Conservation (phyloP, 2,888 invertebrate genomes). For the Luffia ferchaultella region DNA sequence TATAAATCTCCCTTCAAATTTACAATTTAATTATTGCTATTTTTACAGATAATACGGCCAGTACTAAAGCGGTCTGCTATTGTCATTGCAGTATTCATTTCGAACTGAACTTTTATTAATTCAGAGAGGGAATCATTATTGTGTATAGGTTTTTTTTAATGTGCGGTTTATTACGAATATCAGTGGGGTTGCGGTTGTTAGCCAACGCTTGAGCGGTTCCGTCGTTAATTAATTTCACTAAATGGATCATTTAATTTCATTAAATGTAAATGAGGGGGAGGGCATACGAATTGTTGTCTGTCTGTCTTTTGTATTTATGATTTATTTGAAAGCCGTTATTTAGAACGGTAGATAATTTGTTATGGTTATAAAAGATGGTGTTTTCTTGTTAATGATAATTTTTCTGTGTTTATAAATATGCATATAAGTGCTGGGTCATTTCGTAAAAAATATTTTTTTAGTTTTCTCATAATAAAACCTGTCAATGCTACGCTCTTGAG, state of each 20-base stretch:
- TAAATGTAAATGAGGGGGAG: constrained; percentile 62
- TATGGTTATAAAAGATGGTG: background rate
- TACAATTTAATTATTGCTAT: constrained; percentile 38
- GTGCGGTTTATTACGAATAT: constrained; percentile 25
- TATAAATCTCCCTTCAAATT: constrained; percentile 30
- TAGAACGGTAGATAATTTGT: background rate
- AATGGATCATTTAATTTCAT: constrained; percentile 67
- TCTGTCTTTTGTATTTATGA: constrained; percentile 28
- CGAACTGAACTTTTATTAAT: constrained; percentile 53
- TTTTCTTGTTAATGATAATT: background rate
- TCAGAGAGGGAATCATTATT: constrained; percentile 43
- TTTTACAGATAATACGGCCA: constrained; percentile 25
- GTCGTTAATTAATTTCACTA: constrained; percentile 63
- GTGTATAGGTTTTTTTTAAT: constrained; percentile 47
- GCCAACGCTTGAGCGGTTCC: constrained; percentile 54
- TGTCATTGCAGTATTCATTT: constrained; percentile 33
- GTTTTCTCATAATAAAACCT: too few species aligned
- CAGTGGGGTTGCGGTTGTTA: constrained; percentile 32
- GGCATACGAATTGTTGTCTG: constrained; percentile 25
- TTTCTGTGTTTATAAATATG: background rate
- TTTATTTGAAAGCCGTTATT: constrained; percentile 19
- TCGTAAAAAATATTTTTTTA: too few species aligned
- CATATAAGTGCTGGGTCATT: too few species aligned
- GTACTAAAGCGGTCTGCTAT: constrained; percentile 52
- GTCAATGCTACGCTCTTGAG: too few species aligned